phyloP scores from a whole-genome alignment of 2,797 vertebrate species.

The Hafferia zeledoni region DNA sequence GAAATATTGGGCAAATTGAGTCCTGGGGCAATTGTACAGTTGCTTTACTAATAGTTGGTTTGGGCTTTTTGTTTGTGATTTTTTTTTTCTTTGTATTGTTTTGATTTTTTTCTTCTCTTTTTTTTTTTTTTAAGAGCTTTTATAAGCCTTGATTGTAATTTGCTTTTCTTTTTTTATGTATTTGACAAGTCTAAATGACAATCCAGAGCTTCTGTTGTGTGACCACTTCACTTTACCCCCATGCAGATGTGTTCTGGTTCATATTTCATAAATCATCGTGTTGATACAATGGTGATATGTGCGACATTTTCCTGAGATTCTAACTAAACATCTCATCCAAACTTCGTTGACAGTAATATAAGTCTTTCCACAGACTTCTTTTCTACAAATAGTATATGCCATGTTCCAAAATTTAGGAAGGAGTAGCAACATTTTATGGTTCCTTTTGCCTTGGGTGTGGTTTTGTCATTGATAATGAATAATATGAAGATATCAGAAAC shows the following conservation, averaged over 20 bases:
- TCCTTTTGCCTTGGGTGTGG: background rate
- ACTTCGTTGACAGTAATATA: background rate
- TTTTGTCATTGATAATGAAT: background rate
- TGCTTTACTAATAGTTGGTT: background rate
- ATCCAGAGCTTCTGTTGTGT: conserved; percentile 45
- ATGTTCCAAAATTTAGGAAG: conserved; percentile 43
- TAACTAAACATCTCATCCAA: conserved; percentile 31
- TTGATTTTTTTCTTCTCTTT: background rate
- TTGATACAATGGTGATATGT: conserved; percentile 69
- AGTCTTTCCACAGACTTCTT: background rate
- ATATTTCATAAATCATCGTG: conserved; percentile 69
- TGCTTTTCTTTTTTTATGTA: conserved; percentile 33
- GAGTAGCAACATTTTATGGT: conserved; percentile 14
- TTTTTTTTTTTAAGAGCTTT: background rate
- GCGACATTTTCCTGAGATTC: conserved; percentile 69
- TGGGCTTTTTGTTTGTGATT: background rate
- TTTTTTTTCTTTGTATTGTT: background rate
- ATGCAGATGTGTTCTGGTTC: conserved; percentile 63
- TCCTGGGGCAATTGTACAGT: background rate
- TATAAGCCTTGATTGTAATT: conserved; percentile 14
- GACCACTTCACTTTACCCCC: conserved; percentile 28
- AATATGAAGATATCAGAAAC: background rate
- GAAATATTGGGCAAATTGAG: background rate
- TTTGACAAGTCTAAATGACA: conserved; percentile 61
- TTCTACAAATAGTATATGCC: conserved; percentile 44